Evolutionary conservation across 2,888 invertebrate species (phyloP), one percentile per base, ranked within the genome.

Genomic region (Dolomedes plantarius): DNA sequence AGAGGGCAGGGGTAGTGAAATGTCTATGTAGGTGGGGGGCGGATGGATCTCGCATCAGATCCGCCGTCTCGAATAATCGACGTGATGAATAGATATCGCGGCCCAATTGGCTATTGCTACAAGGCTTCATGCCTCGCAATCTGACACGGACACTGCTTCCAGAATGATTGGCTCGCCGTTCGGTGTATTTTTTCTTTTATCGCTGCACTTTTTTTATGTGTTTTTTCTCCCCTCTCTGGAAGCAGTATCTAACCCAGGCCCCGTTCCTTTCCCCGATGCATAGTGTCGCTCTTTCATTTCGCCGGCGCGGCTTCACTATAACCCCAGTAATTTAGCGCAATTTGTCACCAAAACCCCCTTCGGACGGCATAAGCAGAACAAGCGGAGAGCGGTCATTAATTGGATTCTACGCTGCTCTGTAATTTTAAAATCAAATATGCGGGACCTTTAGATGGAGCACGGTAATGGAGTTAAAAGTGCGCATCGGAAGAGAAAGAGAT

Each of bases 361-460:
- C 46, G 77, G 32, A 50, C 67, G 75, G 46, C 65, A 74, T 79
- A 79, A 79, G 86, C 86, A 79, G 86, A 86, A 86, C 86, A 86
- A 74, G 74, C 41, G 72, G 76, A 71, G 71, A 72, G 73, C 76
- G 65, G 74, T 75, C 87, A 87, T 82, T 87, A 87, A 87, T 87
- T 87, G 87, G 87, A 69, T 68, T 77, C 78, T 27, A 65, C 77
- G 62, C 68, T 87, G 87, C 87, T 82, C 87, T 81, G 87, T 82
- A 87, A 87, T 87, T 87, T 87, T 81, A 87, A 87, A 87, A 87
- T 87, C 81, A 87, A 87, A 87, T 87, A 87, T 86, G 87, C 87
- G 87, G 81, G 81, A 87, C 81, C 77, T 75, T 76, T 67, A 73
- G 87, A 87, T 82, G 81, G 77, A 67, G 75, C 75, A 41, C 77